These are phyloP conservation scores for Recurvirostra avosetta DNA, from an alignment of 2,113 vertebrate genomes.

Conservation along the genomic window DNA sequence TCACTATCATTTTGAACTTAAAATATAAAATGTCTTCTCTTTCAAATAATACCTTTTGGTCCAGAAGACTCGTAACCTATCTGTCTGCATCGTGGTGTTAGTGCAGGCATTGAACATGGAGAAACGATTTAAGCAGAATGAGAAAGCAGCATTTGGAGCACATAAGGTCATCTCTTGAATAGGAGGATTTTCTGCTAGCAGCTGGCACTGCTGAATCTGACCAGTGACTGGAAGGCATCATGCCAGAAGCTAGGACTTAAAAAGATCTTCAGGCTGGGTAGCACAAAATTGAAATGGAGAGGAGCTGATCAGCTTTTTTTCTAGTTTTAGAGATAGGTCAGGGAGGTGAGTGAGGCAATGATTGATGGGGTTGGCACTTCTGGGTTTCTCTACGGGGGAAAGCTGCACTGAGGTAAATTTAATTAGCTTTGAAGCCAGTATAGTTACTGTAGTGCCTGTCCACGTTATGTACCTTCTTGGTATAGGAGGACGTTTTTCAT, in stretches of 20 bases:
- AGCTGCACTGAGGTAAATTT: not conserved
- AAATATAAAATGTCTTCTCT: not conserved
- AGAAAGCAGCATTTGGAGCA: constrained; percentile 45
- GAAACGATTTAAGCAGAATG: not conserved
- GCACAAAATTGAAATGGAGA: constrained; percentile 38
- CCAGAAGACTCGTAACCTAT: not conserved
- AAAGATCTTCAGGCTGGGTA: constrained; percentile 38
- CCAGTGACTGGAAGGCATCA: constrained; percentile 46
- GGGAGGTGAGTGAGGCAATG: not conserved
- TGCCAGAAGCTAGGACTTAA: constrained; percentile 48
- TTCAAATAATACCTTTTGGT: not conserved
- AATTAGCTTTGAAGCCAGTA: not conserved
- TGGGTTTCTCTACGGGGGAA: not conserved
- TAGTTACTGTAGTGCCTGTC: not conserved
- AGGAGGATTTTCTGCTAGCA: constrained; percentile 63
- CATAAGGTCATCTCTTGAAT: constrained; percentile 53
- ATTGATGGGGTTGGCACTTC: not conserved
- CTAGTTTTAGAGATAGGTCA: constrained; percentile 8
- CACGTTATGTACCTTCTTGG: not conserved
- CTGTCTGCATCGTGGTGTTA: not conserved
- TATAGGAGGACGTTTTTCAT: not conserved
- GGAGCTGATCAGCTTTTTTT: constrained; percentile 18
- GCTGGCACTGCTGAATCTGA: constrained; percentile 59
- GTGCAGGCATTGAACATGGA: not conserved
- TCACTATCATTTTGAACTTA: not conserved